Percentiles rank a stretch among this genome's conserved stretches.
Conservation (phyloP, 2,888 invertebrate species). For the Cyclophora albipunctata region DNA sequence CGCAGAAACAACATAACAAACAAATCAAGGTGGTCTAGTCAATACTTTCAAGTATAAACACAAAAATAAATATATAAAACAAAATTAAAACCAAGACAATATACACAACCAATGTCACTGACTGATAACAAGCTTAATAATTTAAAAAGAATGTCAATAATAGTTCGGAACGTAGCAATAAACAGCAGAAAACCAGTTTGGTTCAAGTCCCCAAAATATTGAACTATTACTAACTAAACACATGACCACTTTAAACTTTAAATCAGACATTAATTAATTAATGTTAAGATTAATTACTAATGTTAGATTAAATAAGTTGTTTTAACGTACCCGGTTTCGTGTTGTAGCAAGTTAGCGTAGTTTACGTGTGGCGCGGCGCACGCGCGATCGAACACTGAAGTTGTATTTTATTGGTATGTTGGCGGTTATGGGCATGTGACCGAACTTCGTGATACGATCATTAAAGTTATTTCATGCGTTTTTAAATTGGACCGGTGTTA, state of each 20-base stretch:
- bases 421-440: constrained; percentile 64
- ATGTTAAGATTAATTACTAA: too few species aligned
- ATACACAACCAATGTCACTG: neutral
- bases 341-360: constrained; percentile 20
- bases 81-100: too few species aligned
- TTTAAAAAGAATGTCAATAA: neutral
- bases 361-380: constrained; percentile 51
- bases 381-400: constrained; percentile 57
- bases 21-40: too few species aligned
- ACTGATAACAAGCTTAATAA: neutral
- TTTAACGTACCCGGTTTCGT: constrained; percentile 47
- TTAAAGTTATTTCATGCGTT: constrained; percentile 30
- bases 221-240: neutral
- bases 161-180: neutral
- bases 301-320: constrained; percentile 17
- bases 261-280: too few species aligned
- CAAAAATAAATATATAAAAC: too few species aligned
- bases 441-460: constrained; percentile 53
- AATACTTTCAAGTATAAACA: too few species aligned
- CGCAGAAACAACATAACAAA: too few species aligned
- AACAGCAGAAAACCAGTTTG: neutral
- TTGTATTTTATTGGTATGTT: constrained; percentile 42
- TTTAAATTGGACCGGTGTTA: constrained; percentile 8
- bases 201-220: neutral
- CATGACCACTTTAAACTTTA: neutral